Conservation (phyloP, 2,888 invertebrate species). For the Matsumyia berberina region DNA sequence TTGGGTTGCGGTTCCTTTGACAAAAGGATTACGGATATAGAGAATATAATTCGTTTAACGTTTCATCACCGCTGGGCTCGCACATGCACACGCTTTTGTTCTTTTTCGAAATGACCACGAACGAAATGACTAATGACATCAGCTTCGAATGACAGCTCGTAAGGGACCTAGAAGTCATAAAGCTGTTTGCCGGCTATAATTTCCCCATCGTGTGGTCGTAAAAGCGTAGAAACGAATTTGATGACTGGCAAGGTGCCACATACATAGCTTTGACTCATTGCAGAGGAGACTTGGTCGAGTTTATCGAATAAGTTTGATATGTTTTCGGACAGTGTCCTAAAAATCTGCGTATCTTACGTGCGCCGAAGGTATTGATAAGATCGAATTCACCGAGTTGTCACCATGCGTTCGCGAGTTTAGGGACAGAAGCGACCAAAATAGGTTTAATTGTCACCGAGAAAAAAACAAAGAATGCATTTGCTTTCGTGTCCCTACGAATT, state of each 20-base stretch:
- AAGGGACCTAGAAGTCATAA: constrained; percentile 39
- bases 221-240: constrained; percentile 32
- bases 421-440: too few relatives aligned
- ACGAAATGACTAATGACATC: constrained; percentile 64
- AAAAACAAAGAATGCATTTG: too few relatives aligned
- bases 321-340: constrained; percentile 17
- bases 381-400: too few relatives aligned
- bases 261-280: not conserved
- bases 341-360: too few relatives aligned
- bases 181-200: constrained; percentile 45
- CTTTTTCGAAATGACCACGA: constrained; percentile 42
- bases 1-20: constrained; percentile 6
- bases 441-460: too few relatives aligned
- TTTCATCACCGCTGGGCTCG: constrained; percentile 43
- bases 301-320: constrained; percentile 52
- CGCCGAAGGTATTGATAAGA: too few relatives aligned
- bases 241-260: constrained; percentile 32
- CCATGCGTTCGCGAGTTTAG: too few relatives aligned
- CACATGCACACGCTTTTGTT: constrained; percentile 11
- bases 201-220: constrained; percentile 41
- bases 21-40: constrained; percentile 27
- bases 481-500: too few relatives aligned
- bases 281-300: not conserved
- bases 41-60: constrained; percentile 50
- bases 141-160: constrained; percentile 43